Conservation (phyloP, 2,797 vertebrate species). For the Chloroceryle inda region DNA sequence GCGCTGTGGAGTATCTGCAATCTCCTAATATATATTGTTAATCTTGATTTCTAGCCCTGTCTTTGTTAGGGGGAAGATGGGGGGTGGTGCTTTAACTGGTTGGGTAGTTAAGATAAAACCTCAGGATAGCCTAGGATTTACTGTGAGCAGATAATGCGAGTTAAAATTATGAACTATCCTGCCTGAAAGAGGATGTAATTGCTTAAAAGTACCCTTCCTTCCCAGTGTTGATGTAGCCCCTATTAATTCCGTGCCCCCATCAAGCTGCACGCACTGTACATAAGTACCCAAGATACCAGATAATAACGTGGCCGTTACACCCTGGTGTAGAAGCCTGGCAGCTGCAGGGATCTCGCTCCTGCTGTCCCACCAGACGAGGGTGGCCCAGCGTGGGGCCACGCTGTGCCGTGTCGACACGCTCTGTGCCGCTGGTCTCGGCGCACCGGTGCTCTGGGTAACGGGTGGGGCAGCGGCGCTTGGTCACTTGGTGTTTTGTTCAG, state of each 20-base stretch:
- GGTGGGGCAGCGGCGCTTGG: background rate
- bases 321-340: background rate
- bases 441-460: rapidly evolving
- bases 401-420: rapidly evolving
- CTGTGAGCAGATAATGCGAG: background rate
- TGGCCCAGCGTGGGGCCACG: background rate
- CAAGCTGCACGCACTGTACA: rapidly evolving
- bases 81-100: background rate
- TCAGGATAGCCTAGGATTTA: background rate
- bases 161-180: background rate
- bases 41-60: background rate
- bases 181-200: background rate
- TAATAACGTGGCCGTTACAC: background rate
- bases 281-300: background rate
- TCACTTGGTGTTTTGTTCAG: background rate
- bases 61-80: background rate
- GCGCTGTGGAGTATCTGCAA: background rate
- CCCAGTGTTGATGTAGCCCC: background rate
- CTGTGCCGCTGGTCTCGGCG: rapidly evolving
- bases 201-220: background rate
- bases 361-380: rapidly evolving
- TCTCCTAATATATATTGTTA: background rate
- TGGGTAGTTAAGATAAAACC: background rate
- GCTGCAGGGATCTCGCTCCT: rapidly evolving
- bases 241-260: background rate